A percentile compares a stretch with the other conserved stretches of the same genome.
phyloP scores from a whole-genome alignment of 2,888 invertebrate species.

The Dyspetes luteomarginatus region DNA sequence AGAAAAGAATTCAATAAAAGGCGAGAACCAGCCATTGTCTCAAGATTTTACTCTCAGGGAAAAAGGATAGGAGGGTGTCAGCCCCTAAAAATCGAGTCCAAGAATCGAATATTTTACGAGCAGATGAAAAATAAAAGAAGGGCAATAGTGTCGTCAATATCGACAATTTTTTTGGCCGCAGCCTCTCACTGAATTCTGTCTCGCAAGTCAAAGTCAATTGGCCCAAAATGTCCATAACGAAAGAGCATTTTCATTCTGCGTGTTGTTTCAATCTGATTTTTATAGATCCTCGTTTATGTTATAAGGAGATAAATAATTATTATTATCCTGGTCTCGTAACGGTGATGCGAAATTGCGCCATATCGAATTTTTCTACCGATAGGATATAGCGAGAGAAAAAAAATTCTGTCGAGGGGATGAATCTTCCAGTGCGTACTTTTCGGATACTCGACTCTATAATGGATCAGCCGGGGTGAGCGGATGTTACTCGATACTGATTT shows the following conservation, averaged over 20 bases:
- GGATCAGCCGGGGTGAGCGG: conserved; percentile 21
- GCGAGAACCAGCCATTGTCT: conserved; percentile 75
- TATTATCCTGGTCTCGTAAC: not conserved
- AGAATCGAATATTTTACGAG: conserved; percentile 56
- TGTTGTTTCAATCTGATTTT: conserved; percentile 14
- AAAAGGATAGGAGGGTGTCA: conserved; percentile 20
- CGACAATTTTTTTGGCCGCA: conserved; percentile 28
- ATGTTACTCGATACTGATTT: conserved; percentile 65
- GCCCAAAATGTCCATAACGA: conserved; percentile 57
- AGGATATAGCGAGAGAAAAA: too few species aligned
- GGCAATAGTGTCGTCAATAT: conserved; percentile 36
- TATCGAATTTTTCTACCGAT: too few species aligned
- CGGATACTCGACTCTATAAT: conserved; percentile 52
- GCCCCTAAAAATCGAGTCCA: conserved; percentile 32
- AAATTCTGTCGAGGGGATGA: not conserved
- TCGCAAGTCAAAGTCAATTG: conserved; percentile 46
- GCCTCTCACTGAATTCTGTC: conserved; percentile 12
- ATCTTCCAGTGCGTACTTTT: not conserved
- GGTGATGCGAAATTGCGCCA: too few species aligned
- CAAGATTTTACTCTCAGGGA: conserved; percentile 64
- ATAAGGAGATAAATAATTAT: conserved; percentile 28
- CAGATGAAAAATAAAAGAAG: conserved; percentile 7
- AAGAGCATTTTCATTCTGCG: conserved; percentile 9
- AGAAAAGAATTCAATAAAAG: conserved; percentile 79
- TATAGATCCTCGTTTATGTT: conserved; percentile 6